Base-by-base conservation (phyloP, 2,888 invertebrate species). In the Drosophila maculinotata region DNA sequence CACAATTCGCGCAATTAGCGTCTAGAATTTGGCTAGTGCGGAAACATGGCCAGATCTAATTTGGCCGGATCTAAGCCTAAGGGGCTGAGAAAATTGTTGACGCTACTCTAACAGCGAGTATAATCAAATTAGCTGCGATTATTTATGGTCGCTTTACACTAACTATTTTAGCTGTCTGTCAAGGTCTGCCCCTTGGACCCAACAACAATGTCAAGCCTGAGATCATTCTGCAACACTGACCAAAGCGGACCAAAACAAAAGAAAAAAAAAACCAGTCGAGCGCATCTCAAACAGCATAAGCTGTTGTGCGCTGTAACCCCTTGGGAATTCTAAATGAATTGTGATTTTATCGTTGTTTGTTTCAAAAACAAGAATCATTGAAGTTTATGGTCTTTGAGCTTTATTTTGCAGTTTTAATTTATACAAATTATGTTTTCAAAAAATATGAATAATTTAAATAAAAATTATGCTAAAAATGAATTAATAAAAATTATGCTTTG, bases 101-200 rank as follows among this genome's bases (percentile, higher is more conserved):
- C 47, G 44, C 30, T 48, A 33, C 30, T 33, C 23, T 2, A 28
- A 30, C 52, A 28, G 9, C 36, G 14, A 15, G 33, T 23, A n/a
- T 59, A 66, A 70, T 71, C 60, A 59, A 71, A 66, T 71, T 71
- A 66, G 54, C 41, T 17, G 45, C 28, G 66, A 59, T 66, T 70
- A 70, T 69, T 51, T 54, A 49, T 45, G 36, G 15, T 35, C 23
- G 6, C 8, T 7, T 31, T 14, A 33, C 44, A 57, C 35, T 15
- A 20, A 57, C 35, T 15, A 20, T 33, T 10, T 14, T 10, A 15
- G 10, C 36, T 15, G 14, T 3, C 3, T 6, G 10, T 1, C 49
- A 26, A 56, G 66, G 66, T 39, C 44, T 8, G 23, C 3, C 4
- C 2, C 28, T 44, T 30, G 44, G 28, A 10, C 4, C 5, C 36